Conservation (phyloP, 2,888 invertebrate species). For the Xestia sexstrigata region DNA sequence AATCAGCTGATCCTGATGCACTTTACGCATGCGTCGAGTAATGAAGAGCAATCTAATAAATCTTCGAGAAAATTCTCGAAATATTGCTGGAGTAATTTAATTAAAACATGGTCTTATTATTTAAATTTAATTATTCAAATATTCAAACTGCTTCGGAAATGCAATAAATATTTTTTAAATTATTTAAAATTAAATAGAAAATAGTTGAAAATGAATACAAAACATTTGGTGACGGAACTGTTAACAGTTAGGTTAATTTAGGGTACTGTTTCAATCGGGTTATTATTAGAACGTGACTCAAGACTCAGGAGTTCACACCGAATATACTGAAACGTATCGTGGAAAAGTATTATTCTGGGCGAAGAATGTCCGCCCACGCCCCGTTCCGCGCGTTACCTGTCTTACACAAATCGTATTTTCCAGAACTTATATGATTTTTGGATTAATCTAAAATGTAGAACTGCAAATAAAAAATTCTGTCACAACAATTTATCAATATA, state of each 20-base stretch:
- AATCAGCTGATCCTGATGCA: conserved; percentile 72
- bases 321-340: conserved; percentile 82
- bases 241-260: conserved; percentile 74
- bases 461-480: not conserved
- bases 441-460: not conserved
- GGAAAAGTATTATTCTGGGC: conserved; percentile 85
- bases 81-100: conserved; percentile 14
- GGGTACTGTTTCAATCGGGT: conserved; percentile 81
- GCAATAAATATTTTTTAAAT: not conserved
- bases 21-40: conserved; percentile 45
- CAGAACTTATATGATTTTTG: conserved; percentile 55
- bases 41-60: conserved; percentile 40
- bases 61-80: conserved; percentile 23
- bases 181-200: not conserved
- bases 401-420: conserved; percentile 63
- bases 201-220: not conserved
- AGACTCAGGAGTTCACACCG: conserved; percentile 83
- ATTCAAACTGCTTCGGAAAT: not conserved
- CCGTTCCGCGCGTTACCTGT: conserved; percentile 65
- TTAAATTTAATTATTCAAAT: conserved; percentile 16
- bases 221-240: conserved; percentile 18
- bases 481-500: not conserved
- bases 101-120: not conserved
- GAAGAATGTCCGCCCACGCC: conserved; percentile 83
- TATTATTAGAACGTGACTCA: conserved; percentile 88